Evolutionary conservation across 2,113 vertebrate species (phyloP).

Genomic region (Spea bombifrons): DNA sequence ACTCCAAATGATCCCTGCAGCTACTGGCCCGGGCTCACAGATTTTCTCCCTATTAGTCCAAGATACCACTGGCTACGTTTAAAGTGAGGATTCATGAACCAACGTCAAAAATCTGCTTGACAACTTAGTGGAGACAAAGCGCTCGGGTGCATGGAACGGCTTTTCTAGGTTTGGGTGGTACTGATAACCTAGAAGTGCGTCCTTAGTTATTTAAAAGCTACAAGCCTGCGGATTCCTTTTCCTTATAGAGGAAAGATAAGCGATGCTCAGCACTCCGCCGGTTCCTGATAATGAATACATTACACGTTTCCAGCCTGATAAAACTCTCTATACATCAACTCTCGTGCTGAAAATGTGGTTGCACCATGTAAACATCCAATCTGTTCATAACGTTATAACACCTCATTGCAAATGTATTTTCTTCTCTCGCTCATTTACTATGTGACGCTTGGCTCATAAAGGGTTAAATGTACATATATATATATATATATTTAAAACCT

Average conservation of each 20-base stretch:
- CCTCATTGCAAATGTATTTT: too few relatives aligned
- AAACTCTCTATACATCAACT: conserved; percentile 35
- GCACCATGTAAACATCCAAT: background rate
- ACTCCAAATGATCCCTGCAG: too few relatives aligned
- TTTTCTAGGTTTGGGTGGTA: conserved; percentile 14
- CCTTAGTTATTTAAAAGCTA: conserved; percentile 43
- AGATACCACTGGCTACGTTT: too few relatives aligned
- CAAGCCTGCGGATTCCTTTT: conserved; percentile 20
- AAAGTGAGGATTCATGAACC: too few relatives aligned
- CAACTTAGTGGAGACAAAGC: background rate
- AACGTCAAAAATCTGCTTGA: background rate
- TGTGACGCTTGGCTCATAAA: too few relatives aligned
- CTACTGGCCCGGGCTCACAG: too few relatives aligned
- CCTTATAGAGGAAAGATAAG: conserved; percentile 37
- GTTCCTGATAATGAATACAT: conserved; percentile 1
- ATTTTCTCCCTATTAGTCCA: too few relatives aligned
- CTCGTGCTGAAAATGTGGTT: conserved; percentile 12
- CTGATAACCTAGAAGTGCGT: conserved; percentile 45
- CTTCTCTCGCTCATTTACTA: too few relatives aligned
- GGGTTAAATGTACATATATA: too few relatives aligned
- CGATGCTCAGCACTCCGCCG: background rate
- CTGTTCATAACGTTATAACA: too few relatives aligned
- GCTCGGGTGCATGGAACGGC: background rate
- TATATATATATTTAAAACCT: too few relatives aligned
- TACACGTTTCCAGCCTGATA: conserved; percentile 33